phyloP scores from a whole-genome alignment of 2,113 vertebrate genomes.

The Chaetura pelagica region DNA sequence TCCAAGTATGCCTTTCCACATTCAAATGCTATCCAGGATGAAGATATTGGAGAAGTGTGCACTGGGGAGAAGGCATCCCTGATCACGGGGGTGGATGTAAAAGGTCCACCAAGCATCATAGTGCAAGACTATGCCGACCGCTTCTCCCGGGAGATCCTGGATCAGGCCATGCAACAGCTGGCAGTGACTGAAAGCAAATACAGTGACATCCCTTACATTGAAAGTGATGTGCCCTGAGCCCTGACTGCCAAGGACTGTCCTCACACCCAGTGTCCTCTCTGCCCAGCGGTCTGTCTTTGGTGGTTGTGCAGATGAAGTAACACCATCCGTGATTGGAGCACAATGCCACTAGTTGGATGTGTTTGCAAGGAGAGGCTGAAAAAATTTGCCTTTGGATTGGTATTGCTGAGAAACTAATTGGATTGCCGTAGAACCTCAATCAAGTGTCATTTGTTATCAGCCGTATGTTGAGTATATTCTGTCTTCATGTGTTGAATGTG shows the following conservation, averaged over 20 bases:
- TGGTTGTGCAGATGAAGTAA: constrained; percentile 13
- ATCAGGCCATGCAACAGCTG: constrained; percentile 91
- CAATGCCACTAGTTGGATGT: neutral
- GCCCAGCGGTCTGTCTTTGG: neutral
- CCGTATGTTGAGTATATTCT: neutral
- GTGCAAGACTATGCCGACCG: constrained; percentile 88
- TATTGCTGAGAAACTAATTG: neutral
- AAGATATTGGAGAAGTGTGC: constrained; percentile 39
- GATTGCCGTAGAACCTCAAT: neutral
- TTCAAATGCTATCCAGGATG: constrained; percentile 68
- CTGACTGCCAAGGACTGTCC: neutral
- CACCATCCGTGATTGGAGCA: neutral
- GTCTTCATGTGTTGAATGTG: neutral
- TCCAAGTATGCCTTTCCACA: constrained; percentile 84
- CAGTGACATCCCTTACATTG: constrained; percentile 94
- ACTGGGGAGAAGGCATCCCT: constrained; percentile 76
- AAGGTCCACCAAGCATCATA: constrained; percentile 32
- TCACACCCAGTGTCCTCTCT: neutral
- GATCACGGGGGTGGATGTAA: constrained; percentile 50
- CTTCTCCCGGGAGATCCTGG: constrained; percentile 89
- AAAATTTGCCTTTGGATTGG: neutral
- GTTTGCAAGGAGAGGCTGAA: neutral
- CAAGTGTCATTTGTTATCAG: neutral
- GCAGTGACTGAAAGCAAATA: constrained; percentile 87
- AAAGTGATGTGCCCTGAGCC: constrained; percentile 89